Evolutionary conservation across 2,888 invertebrate genomes (phyloP), one percentile per base, ranked within the genome.

Genomic region (Rhingia campestris): DNA sequence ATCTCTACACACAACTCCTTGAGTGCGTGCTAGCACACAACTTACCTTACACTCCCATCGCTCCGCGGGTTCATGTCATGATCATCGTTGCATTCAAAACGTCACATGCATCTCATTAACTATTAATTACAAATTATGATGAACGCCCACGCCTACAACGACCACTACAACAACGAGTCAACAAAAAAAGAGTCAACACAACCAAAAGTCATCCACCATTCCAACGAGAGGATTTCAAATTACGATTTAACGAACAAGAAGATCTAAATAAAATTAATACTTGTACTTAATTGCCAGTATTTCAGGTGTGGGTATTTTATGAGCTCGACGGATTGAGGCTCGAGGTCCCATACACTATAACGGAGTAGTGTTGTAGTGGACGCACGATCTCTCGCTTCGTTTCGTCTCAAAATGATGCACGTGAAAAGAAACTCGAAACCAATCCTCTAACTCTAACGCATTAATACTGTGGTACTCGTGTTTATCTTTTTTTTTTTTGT

Each of bases 101-200:
- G 81, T 86, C 86, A 86, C 81, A 86, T 86, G 87, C 84, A 87
- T 86, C 86, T 87, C 87, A 86, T 87, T 87, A 87, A 87, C 87
- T 86, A 86, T 86, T 86, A 87, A 87, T 87, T 86, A 82, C 84
- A 86, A 87, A 87, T 87, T 86, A 87, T 86, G 22, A 22, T 22
- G 86, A 86, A 85, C 87, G 86, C 87, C 87, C 86, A 87, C 87
- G 87, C 86, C 51, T 32, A 22, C n/a, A 51, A 33, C n/a, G 10
- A 30, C 10, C 67, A 14, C 32, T 7, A 51, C 35, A 53, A 30
- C 51, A 49, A 53, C 72, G 39, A 67, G 12, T 30, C 63, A 51
- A 53, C 53, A 51, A 22, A 12, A 35, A 43, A 7, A 43, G 49
- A 70, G 32, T 41, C 39, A 4, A 41, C 6, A 10, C 49, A 14